These are phyloP conservation scores for Rhopalosiphum maidis DNA, from an alignment of 1,140 invertebrate genomes.

Conservation along the genomic window DNA sequence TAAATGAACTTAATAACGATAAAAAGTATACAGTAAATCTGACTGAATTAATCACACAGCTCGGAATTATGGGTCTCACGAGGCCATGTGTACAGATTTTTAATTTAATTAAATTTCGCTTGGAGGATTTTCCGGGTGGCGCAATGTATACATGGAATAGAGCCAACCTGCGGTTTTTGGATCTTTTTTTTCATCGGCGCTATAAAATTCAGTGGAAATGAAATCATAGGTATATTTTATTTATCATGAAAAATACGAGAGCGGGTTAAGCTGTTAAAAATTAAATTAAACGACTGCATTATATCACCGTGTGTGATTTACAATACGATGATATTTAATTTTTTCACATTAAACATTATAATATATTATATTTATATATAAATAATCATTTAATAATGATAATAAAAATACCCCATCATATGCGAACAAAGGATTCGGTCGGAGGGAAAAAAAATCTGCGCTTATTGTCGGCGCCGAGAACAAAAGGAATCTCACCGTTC, in stretches of 20 bases:
- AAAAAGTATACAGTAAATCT: not conserved
- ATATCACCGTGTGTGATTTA: slow-evolving; percentile 28
- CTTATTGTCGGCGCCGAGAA: slow-evolving; percentile 48
- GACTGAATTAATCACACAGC: not conserved
- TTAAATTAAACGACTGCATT: slow-evolving; percentile 15
- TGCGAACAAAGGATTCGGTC: slow-evolving; percentile 8
- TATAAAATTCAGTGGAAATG: not conserved
- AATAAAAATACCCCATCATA: not conserved
- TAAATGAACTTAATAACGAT: slow-evolving; percentile 3
- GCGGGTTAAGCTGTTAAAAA: slow-evolving; percentile 6
- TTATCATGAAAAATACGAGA: not conserved
- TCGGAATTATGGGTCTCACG: not conserved
- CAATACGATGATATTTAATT: slow-evolving; percentile 29
- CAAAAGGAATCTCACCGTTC: slow-evolving; percentile 54
- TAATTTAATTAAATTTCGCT: slow-evolving; percentile 27
- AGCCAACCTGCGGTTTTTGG: slow-evolving; percentile 30
- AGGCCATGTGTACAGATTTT: not conserved
- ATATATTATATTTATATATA: not conserved
- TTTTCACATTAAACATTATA: slow-evolving; percentile 8
- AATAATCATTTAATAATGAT: slow-evolving; percentile 29
- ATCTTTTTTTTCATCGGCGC: not conserved
- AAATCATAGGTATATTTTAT: not conserved
- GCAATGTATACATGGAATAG: not conserved
- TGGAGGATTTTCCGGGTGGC: not conserved
- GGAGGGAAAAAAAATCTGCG: slow-evolving; percentile 18